These are phyloP conservation scores for Microplitis mediator DNA, from an alignment of 1,140 invertebrate species.

Conservation along the genomic window DNA sequence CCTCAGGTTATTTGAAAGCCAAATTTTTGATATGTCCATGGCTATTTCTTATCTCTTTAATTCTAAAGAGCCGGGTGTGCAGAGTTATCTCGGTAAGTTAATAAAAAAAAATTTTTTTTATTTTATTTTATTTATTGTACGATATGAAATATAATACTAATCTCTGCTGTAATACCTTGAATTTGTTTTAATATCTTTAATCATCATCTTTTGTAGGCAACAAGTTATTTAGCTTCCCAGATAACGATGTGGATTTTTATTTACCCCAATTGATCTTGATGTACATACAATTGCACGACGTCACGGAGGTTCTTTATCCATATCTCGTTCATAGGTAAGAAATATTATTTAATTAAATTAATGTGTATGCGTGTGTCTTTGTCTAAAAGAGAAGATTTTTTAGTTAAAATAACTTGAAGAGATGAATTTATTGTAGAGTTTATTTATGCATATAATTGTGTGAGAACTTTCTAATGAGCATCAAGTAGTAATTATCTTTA, in stretches of 20 bases:
- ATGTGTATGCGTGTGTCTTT: not conserved
- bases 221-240: constrained; percentile 93
- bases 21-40: constrained; percentile 96
- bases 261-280: constrained; percentile 96
- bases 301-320: constrained; percentile 92
- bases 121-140: not conserved
- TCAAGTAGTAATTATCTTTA: constrained; percentile 22
- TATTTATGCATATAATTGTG: not conserved
- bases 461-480: constrained; percentile 15
- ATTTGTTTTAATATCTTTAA: not conserved
- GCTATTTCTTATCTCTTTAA: constrained; percentile 97
- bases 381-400: not conserved
- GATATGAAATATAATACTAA: not conserved
- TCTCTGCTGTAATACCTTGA: not conserved
- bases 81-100: constrained; percentile 86
- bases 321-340: constrained; percentile 88
- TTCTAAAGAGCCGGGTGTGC: constrained; percentile 97
- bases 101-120: not conserved
- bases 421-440: not conserved
- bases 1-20: constrained; percentile 92
- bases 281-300: constrained; percentile 97
- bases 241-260: constrained; percentile 95
- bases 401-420: not conserved
- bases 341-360: not conserved
- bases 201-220: constrained; percentile 69